Percentiles rank a stretch among this genome's conserved stretches.
These are phyloP conservation scores for Forficula auricularia DNA, from an alignment of 1,140 invertebrate species.

Conservation along the genomic window DNA sequence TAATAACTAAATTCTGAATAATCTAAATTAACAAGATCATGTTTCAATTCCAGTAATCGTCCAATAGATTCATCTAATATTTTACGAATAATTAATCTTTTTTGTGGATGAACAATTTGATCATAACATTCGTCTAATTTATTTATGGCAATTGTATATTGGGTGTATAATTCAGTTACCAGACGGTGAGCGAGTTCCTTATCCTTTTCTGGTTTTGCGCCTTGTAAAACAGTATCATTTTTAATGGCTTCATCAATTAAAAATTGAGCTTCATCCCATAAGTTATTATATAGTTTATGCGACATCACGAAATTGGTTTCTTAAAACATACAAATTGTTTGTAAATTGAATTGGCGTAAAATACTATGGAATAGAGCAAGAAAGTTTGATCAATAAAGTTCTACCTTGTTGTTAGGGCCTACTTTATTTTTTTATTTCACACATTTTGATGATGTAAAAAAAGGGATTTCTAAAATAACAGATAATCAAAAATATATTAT, in stretches of 20 bases:
- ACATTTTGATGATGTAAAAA: too few species aligned
- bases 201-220: slow-evolving; percentile 39
- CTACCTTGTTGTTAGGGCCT: too few species aligned
- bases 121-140: slow-evolving; percentile 69
- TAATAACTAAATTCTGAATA: slow-evolving; percentile 72
- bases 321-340: background rate
- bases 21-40: slow-evolving; percentile 72
- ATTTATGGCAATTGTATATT: slow-evolving; percentile 61
- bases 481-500: too few species aligned
- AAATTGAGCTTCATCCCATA: slow-evolving; percentile 43
- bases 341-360: too few species aligned
- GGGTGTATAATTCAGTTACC: slow-evolving; percentile 47
- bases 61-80: slow-evolving; percentile 65
- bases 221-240: slow-evolving; percentile 40
- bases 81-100: slow-evolving; percentile 56
- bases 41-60: slow-evolving; percentile 56
- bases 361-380: too few species aligned
- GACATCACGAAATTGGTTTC: slow-evolving; percentile 40
- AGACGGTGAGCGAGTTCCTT: slow-evolving; percentile 34
- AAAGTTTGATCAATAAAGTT: too few species aligned
- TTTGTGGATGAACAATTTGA: slow-evolving; percentile 84
- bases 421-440: too few species aligned
- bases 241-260: slow-evolving; percentile 42
- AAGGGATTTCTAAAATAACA: too few species aligned
- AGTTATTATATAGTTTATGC: slow-evolving; percentile 45